These are phyloP conservation scores for Aptenodytes patagonicus DNA, from an alignment of 2,113 vertebrate genomes.

Conservation along the genomic window DNA sequence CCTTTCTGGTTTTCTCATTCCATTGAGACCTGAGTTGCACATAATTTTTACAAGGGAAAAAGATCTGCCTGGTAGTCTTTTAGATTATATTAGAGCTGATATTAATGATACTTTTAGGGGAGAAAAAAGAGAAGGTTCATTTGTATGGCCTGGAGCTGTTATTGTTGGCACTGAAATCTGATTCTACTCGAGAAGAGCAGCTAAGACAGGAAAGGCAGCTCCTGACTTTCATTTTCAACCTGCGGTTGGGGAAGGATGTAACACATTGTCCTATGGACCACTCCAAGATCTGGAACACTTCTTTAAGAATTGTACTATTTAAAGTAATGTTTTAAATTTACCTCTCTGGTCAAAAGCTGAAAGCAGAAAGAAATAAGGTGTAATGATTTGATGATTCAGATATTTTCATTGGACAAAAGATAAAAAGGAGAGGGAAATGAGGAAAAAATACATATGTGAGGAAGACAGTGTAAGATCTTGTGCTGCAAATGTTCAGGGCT, in stretches of 20 bases:
- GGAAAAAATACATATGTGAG: background rate
- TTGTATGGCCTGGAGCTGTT: slow-evolving; percentile 45
- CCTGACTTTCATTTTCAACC: background rate
- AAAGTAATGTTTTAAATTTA: background rate
- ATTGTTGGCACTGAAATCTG: slow-evolving; percentile 6
- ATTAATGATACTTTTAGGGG: background rate
- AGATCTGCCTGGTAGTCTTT: background rate
- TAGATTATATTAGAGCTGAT: background rate
- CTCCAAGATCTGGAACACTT: background rate
- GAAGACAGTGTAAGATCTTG: background rate
- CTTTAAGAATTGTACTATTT: background rate
- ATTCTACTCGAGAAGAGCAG: background rate
- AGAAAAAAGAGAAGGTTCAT: slow-evolving; percentile 2
- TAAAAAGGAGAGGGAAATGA: background rate
- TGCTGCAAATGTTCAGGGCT: background rate
- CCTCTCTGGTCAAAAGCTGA: background rate
- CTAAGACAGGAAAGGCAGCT: slow-evolving; percentile 38
- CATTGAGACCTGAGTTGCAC: background rate
- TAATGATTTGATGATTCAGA: background rate
- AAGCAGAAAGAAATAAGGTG: background rate
- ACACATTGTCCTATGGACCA: background rate
- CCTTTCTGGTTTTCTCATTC: background rate
- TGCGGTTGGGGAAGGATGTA: background rate
- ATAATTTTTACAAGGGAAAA: background rate
- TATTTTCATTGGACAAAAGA: background rate